Base-by-base conservation (phyloP, 2,113 vertebrate genomes). In the Alosa alosa region DNA sequence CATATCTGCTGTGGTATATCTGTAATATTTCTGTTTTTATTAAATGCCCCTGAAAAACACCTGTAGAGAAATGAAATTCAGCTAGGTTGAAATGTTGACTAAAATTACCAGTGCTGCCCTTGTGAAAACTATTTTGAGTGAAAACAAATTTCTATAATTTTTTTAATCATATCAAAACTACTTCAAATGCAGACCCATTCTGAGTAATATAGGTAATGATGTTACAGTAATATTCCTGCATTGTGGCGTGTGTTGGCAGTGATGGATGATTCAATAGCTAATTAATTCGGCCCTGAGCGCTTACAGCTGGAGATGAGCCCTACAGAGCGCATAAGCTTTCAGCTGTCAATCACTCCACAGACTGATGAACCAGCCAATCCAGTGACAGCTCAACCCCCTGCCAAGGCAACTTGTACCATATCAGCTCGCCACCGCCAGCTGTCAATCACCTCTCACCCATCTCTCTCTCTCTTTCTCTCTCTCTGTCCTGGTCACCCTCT, bases 341-440 rank as follows among this genome's bases (percentile, higher is more conserved):
- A 87, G 78, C 84, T 86, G 86, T 86, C 89, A 88, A 1, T 88
- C 87, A 84, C 8, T 55, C 25, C 86, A 44, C 84, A 87, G 87
- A 72, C 87, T 88, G 89, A 90, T 90, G 89, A 90, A 85, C 68
- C 84, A 86, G 84, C 89, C 87, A 85, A 88, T 90, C 81, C 64
- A 72, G 84, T 86, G 87, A 87, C 87, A 83, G 81, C 81, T 86
- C 81, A 86, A 84, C 87, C 89, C 89, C 89, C 89, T 90, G 89
- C 89, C 25, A 84, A 87, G 86, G 84, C 86, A 88, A 86, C 87
- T 83, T 90, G 89, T 90, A 87, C 86, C 86, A 87, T 88, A 88
- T 87, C 86, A 81, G 52, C 87, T 88, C 86, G 36, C 81, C 72
- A 86, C 86, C 78, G 85, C 89, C 87, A 68, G 57, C 57, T 82